Percentiles rank a stretch among this genome's conserved stretches.
These are phyloP conservation scores for Anas platyrhynchos DNA, from an alignment of 2,113 vertebrate genomes.

Conservation along the genomic window DNA sequence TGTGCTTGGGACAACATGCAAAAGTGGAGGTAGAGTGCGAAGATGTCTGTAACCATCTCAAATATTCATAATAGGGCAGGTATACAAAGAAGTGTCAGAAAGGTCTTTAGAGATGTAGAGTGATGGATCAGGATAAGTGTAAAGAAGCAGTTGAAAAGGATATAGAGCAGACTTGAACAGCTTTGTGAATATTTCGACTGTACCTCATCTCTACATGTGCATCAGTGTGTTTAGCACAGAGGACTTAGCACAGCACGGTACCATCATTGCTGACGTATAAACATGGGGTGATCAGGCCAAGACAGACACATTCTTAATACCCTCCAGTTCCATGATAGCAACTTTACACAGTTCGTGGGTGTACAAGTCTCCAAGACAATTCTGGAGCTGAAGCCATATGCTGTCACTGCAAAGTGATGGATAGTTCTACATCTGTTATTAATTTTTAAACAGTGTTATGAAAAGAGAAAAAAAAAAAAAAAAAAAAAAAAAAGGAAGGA, in stretches of 20 bases:
- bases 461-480: background rate
- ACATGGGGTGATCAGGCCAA: background rate
- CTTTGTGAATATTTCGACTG: accelerated
- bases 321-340: background rate
- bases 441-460: background rate
- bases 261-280: background rate
- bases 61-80: background rate
- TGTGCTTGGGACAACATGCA: background rate
- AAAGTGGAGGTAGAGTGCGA: background rate
- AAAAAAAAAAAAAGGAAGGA: background rate
- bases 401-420: background rate
- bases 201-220: background rate
- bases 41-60: background rate
- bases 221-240: background rate
- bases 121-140: background rate
- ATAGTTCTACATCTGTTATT: background rate
- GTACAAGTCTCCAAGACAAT: accelerated
- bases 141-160: background rate
- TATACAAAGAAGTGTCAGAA: background rate
- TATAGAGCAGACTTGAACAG: background rate
- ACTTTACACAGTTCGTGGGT: background rate
- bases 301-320: background rate
- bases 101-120: background rate
- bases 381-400: background rate
- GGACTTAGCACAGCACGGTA: background rate